Percentiles rank a stretch among this genome's conserved stretches.
These are phyloP conservation scores for Rhagoletis zephyria DNA, from an alignment of 1,140 invertebrate species.

Conservation along the genomic window DNA sequence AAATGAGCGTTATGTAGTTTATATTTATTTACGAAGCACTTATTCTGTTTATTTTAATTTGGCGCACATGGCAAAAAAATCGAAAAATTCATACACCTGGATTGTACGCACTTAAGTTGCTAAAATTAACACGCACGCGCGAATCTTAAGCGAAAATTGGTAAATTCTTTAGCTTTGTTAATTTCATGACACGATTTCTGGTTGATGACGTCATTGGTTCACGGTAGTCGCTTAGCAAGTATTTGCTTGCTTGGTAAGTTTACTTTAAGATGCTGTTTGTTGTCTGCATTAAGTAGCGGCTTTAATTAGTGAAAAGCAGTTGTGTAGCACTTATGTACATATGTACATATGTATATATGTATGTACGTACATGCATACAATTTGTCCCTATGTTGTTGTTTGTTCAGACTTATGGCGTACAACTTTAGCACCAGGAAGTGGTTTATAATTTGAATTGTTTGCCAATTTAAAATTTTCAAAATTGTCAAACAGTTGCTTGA, in stretches of 20 bases:
- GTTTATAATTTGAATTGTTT: no score
- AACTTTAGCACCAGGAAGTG: no score
- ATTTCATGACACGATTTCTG: conserved; percentile 4
- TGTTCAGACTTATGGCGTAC: neutral
- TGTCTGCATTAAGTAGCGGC: neutral
- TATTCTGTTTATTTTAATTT: neutral
- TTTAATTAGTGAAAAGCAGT: neutral
- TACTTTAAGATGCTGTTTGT: neutral
- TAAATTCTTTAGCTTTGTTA: neutral
- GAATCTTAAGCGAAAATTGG: neutral
- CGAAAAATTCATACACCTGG: no score
- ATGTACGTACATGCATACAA: no score
- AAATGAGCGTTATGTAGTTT: no score
- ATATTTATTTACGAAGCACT: neutral
- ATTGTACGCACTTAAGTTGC: neutral
- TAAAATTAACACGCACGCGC: neutral
- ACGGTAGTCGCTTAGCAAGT: neutral
- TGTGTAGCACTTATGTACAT: neutral
- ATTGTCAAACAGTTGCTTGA: no score
- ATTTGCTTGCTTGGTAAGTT: neutral
- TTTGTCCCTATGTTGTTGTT: conserved; percentile 9
- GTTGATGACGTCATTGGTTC: neutral
- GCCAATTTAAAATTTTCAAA: no score
- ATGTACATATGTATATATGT: neutral
- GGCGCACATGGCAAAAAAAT: neutral